A percentile compares a stretch with the other conserved stretches of the same genome.
Evolutionary conservation across 1,140 invertebrate genomes (phyloP).

Genomic region (Eumeta japonica): DNA sequence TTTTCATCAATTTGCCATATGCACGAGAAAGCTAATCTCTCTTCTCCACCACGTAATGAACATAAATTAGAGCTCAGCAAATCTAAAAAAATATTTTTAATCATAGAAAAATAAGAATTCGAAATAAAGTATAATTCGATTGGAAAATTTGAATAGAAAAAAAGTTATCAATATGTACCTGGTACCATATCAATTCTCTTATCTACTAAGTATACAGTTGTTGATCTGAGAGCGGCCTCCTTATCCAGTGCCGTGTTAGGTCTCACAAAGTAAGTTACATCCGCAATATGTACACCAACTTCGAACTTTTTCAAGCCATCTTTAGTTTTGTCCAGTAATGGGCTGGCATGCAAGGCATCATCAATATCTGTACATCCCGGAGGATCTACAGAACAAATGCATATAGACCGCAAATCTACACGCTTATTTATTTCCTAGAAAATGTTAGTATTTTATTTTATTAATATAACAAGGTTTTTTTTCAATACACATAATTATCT

Average conservation of each 20-base stretch:
- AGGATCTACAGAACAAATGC: constrained; percentile 96
- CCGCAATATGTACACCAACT: constrained; percentile 94
- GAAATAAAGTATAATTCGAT: constrained; percentile 5
- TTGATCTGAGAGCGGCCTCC: constrained; percentile 82
- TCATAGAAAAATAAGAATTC: constrained; percentile 15
- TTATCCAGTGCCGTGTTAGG: constrained; percentile 85
- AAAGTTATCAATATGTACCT: constrained; percentile 44
- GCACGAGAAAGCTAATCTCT: constrained; percentile 90
- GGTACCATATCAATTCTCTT: constrained; percentile 89
- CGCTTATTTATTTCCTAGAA: constrained; percentile 76
- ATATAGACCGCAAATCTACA: constrained; percentile 79
- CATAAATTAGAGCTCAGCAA: constrained; percentile 90
- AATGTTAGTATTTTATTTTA: no score
- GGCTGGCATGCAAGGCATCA: constrained; percentile 91
- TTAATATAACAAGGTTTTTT: no score
- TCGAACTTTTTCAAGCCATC: constrained; percentile 55
- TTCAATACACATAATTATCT: no score
- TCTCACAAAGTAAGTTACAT: constrained; percentile 91
- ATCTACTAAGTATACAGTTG: constrained; percentile 89
- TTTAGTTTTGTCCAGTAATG: constrained; percentile 72
- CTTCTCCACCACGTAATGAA: constrained; percentile 81
- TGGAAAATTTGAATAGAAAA: background rate
- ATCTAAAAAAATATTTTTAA: no score
- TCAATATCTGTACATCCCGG: constrained; percentile 99
- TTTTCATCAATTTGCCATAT: constrained; percentile 87